A percentile compares a stretch with the other conserved stretches of the same genome.
Evolutionary conservation across 2,888 invertebrate species (phyloP).

Genomic region (Celastrina argiolus): DNA sequence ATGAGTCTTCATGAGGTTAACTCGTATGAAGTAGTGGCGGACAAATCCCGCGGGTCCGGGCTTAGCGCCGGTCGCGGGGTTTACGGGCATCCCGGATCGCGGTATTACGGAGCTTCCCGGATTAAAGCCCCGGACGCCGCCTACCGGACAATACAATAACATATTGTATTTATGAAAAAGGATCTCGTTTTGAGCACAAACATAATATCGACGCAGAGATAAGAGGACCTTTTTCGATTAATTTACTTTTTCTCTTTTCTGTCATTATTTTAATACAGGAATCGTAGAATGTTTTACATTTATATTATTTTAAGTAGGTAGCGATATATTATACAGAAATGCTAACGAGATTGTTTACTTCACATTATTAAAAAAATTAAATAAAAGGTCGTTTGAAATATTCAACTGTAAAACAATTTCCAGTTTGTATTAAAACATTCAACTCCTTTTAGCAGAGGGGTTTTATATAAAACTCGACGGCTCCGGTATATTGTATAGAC

Average conservation of each 20-base stretch:
- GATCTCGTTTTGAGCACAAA: background rate
- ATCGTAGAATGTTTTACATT: background rate
- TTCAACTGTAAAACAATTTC: background rate
- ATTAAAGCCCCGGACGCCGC: background rate
- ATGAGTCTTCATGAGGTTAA: background rate
- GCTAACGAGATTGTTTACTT: no score
- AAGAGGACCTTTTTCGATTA: background rate
- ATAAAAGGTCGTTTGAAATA: background rate
- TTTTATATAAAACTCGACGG: background rate
- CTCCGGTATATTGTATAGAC: background rate
- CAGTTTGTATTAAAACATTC: background rate
- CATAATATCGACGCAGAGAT: background rate
- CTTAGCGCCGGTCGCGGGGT: slow-evolving; percentile 2
- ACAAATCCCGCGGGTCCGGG: background rate
- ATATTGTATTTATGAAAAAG: slow-evolving; percentile 10
- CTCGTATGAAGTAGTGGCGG: background rate
- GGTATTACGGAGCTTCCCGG: background rate
- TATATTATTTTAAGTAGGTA: background rate
- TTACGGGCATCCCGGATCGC: background rate
- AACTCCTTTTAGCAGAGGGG: background rate
- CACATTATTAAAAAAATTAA: background rate
- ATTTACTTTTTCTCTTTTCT: background rate
- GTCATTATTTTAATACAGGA: background rate
- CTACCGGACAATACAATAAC: slow-evolving; percentile 5
- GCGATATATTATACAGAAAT: no score